These are phyloP conservation scores for Brenthis daphne DNA, from an alignment of 2,888 invertebrate genomes.

Conservation along the genomic window DNA sequence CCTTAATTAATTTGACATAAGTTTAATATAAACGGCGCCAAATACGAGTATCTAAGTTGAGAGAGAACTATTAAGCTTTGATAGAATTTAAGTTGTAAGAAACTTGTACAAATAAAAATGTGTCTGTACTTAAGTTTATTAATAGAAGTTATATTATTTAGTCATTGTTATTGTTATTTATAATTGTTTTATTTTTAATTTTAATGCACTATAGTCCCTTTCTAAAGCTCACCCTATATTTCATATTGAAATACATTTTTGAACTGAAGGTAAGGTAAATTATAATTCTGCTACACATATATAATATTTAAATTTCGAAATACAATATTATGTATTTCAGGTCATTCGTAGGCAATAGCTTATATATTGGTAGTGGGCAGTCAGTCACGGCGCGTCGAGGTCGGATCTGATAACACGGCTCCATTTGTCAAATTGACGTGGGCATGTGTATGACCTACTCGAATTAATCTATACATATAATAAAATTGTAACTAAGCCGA, in stretches of 20 bases:
- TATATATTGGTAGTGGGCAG: slow-evolving; percentile 32
- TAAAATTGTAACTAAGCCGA: too few species aligned
- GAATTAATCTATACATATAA: slow-evolving; percentile 16
- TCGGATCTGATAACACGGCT: slow-evolving; percentile 30
- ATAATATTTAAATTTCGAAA: slow-evolving; percentile 7
- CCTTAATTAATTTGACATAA: too few species aligned
- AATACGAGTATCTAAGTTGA: too few species aligned
- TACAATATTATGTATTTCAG: slow-evolving; percentile 3
- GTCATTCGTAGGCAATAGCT: slow-evolving; percentile 9
- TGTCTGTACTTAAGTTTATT: too few species aligned
- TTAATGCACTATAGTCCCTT: not conserved
- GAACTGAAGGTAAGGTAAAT: not conserved
- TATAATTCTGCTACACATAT: too few species aligned
- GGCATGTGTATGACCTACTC: slow-evolving; percentile 35
- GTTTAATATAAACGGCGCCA: too few species aligned
- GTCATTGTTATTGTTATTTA: not conserved
- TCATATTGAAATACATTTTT: not conserved
- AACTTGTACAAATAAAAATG: too few species aligned
- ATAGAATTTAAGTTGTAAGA: too few species aligned
- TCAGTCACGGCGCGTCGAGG: slow-evolving; percentile 37
- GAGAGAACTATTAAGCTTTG: too few species aligned
- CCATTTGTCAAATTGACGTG: slow-evolving; percentile 45
- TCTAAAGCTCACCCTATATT: not conserved
- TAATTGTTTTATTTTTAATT: not conserved
- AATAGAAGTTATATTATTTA: not conserved